phyloP scores from a whole-genome alignment of 2,113 vertebrate genomes.

The Tauraco erythrolophus region DNA sequence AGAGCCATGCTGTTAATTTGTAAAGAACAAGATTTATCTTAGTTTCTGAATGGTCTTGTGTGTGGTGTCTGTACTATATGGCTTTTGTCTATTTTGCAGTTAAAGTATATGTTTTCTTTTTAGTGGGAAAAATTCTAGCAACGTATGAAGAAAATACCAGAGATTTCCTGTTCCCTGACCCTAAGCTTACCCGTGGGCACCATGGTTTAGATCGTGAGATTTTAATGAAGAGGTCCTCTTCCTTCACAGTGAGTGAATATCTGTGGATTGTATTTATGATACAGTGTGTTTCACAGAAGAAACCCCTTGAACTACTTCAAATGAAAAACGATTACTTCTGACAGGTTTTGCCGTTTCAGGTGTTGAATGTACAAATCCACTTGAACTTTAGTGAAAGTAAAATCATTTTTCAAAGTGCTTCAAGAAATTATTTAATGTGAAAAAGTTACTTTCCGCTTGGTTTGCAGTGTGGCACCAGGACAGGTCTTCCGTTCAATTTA shows the following conservation, averaged over 20 bases:
- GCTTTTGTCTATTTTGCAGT: conserved; percentile 55
- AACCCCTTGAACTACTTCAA: conserved; percentile 42
- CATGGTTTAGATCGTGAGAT: conserved; percentile 84
- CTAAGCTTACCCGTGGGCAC: conserved; percentile 76
- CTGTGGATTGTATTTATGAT: conserved; percentile 31
- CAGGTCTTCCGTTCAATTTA: neutral
- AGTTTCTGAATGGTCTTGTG: neutral
- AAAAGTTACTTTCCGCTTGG: conserved; percentile 18
- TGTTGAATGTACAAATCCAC: conserved; percentile 26
- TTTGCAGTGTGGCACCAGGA: neutral
- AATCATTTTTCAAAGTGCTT: neutral
- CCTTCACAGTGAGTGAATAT: conserved; percentile 83
- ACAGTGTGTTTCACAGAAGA: conserved; percentile 1
- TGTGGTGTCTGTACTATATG: neutral
- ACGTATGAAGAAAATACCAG: conserved; percentile 86
- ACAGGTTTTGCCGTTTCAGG: conserved; percentile 35
- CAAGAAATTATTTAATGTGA: neutral
- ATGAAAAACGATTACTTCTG: conserved; percentile 31
- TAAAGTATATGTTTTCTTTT: conserved; percentile 64
- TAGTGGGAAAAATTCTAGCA: conserved; percentile 88
- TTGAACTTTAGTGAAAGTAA: conserved; percentile 14
- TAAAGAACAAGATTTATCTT: neutral
- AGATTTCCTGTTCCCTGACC: conserved; percentile 90
- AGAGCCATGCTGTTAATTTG: neutral
- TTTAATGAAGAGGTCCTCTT: conserved; percentile 87